Evolutionary conservation across 1,140 invertebrate genomes (phyloP), one percentile per base, ranked within the genome.

Genomic region (Arctopsyche grandis): DNA sequence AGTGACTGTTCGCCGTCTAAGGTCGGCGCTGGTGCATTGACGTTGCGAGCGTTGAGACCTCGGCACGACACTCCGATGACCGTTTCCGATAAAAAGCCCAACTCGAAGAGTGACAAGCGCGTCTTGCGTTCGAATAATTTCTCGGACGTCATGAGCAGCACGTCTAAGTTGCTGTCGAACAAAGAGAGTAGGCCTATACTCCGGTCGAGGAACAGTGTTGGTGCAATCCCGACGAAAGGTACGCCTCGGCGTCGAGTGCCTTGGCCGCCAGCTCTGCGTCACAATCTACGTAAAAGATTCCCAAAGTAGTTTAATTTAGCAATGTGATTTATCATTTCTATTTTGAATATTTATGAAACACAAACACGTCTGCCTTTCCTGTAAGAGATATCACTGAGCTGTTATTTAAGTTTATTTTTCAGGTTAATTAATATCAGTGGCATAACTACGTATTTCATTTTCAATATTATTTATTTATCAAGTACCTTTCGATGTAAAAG

Each of bases 161-260:
- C 66, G 22, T 69, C 14, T 1, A 66, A 66, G 22, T 10, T 43
- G 10, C 14, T 48, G n/a, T 5, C 29, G 21, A 24, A 58, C 7
- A 79, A 80, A 48, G 81, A 82, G 22, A 29, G 44, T 16, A 58
- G 81, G 7, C 81, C 81, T n/a, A 75, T 82, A 9, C 46, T 80
- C 16, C 46, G 81, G 16, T 76, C 81, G 10, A 79, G 75, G 43
- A 82, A 82, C 44, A 80, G 77, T 44, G 79, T 82, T 0, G 77
- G 75, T 3, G 66, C 74, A 12, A 48, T 77, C 0, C 43, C 74
- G 12, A 46, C 77, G 1, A 75, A 75, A 43, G 44, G 52, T 7
- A 74, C 81, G 16, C 52, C 77, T 0, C 76, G 79, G 1, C 81
- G 81, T 9, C 69, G 81, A n/a, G 52, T 69, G 22, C 78, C 78